Base-by-base conservation (phyloP, 2,113 vertebrate genomes). In the Misgurnus mizolepis region DNA sequence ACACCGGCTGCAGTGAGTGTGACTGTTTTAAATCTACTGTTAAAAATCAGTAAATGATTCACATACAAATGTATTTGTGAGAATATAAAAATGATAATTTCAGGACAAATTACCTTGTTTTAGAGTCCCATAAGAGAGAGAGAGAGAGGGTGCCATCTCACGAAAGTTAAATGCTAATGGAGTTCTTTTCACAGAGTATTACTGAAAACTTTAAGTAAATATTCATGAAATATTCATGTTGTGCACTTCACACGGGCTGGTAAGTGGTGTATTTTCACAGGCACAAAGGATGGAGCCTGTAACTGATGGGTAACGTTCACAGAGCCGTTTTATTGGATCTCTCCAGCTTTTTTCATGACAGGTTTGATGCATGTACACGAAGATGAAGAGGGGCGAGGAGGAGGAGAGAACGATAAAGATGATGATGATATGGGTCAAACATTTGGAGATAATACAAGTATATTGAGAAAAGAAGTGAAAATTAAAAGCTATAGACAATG, bases 21-120 rank as follows among this genome's bases (percentile, higher is more conserved):
- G 79, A 81, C 83, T 78, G 82, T 86, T 86, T 78, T 85, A 53
- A 53, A 53, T 53, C 3, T 53, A 12, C 12, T 53, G 50, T 5
- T 4, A 14, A 89, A 85, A 90, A 90, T 87, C 89, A 47, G 50
- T 90, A 90, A 91, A 89, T 89, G 86, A 92, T 89, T 90, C 47
- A 6, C 45, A 12, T 43, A 80, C 65, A 86, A 89, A 83, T 84
- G 86, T 84, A 73, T 85, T 89, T 86, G 53, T 80, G 65, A 41
- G 87, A 90, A 89, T 39, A 72, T 72, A 17, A 88, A 90, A 80
- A 85, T 76, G 73, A 82, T 83, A 74, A 72, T 84, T 87, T 61
- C 78, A 85, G 71, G 81, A 88, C 80, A 83, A 85, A 84, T 87
- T 82, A 78, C 82, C 86, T 88, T 27, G n/a, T 85, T 69, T 9